A percentile compares a stretch with the other conserved stretches of the same genome.
Conservation (phyloP, 2,888 invertebrate genomes). For the Barypeithes pellucidus region DNA sequence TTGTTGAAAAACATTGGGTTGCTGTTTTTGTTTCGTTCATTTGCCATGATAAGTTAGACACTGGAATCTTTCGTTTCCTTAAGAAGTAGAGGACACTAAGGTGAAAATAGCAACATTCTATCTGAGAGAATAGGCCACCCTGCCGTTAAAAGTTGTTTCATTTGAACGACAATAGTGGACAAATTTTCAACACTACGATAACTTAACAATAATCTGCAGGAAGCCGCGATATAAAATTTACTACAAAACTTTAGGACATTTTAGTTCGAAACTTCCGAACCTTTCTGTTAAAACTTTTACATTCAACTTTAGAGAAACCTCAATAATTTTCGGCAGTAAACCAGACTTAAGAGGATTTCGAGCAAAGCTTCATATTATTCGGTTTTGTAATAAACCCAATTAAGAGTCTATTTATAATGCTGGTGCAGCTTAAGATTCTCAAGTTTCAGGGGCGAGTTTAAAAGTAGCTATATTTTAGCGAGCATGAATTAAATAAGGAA, state of each 20-base stretch:
- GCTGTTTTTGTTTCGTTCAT: no score
- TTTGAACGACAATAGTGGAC: constrained; percentile 9
- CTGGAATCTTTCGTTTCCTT: no score
- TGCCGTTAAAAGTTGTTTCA: no score
- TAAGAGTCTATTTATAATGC: constrained; percentile 6
- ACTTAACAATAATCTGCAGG: constrained; percentile 6
- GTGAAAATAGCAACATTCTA: no score
- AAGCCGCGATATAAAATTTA: constrained; percentile 21
- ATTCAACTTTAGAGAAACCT: constrained; percentile 22
- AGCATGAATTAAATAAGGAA: no score
- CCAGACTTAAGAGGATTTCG: not conserved
- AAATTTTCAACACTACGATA: constrained; percentile 1
- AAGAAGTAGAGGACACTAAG: no score
- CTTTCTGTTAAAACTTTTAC: constrained; percentile 4
- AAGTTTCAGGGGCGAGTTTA: not conserved
- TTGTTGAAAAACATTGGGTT: no score
- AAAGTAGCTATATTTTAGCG: no score
- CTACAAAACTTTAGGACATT: constrained; percentile 17
- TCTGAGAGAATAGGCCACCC: no score
- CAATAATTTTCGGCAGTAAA: constrained; percentile 23
- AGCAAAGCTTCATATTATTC: constrained; percentile 10
- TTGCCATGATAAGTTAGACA: no score
- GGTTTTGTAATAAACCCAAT: constrained; percentile 19
- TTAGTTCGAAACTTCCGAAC: constrained; percentile 12
- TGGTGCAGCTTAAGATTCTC: not conserved